These are phyloP conservation scores for Oreochromis grahami DNA, from an alignment of 2,797 vertebrate genomes.

Conservation along the genomic window DNA sequence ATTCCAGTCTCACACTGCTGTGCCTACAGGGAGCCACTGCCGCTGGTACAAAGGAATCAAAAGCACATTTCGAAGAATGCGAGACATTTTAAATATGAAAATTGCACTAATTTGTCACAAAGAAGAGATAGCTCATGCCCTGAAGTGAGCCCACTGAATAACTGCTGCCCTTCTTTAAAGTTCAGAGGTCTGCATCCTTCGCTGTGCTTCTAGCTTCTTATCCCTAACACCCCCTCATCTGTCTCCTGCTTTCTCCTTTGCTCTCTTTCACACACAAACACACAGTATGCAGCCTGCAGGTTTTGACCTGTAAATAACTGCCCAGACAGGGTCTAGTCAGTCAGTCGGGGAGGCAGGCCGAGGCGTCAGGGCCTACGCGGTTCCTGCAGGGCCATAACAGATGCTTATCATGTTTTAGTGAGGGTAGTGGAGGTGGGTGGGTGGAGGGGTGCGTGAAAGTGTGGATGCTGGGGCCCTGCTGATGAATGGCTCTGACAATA, in stretches of 20 bases:
- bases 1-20: not conserved
- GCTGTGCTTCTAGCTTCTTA: not conserved
- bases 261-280: conserved; percentile 38
- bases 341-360: conserved; percentile 65
- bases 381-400: conserved; percentile 63
- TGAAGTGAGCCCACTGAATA: not conserved
- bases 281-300: conserved; percentile 70
- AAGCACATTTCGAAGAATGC: conserved; percentile 1
- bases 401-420: conserved; percentile 71
- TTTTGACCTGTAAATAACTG: conserved; percentile 82
- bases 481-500: conserved; percentile 42
- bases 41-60: not conserved
- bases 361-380: conserved; percentile 52
- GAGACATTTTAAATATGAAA: conserved; percentile 14
- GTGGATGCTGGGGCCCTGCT: conserved; percentile 16
- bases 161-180: not conserved
- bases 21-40: not conserved
- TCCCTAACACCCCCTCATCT: not conserved
- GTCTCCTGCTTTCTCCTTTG: conserved; percentile 4
- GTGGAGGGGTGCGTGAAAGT: conserved; percentile 1
- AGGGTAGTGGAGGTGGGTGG: conserved; percentile 1
- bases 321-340: conserved; percentile 77
- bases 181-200: conserved; percentile 1
- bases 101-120: conserved; percentile 6
- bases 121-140: not conserved